phyloP scores from a whole-genome alignment of 2,113 vertebrate species.

The Progne subis region DNA sequence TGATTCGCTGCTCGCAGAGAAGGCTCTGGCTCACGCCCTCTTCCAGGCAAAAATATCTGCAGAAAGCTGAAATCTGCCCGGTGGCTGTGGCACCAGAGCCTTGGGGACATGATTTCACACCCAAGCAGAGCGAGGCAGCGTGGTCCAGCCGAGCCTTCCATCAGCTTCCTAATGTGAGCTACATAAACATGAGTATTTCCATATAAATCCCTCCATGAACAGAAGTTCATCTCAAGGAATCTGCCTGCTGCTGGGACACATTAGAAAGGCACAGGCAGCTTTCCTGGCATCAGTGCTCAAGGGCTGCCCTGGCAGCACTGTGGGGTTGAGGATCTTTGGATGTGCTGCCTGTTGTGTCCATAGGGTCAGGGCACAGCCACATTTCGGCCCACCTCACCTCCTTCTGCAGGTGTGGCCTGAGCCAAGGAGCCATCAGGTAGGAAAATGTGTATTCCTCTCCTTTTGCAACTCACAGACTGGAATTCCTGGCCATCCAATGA shows the following conservation, averaged over 20 bases:
- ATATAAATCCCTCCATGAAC: not conserved
- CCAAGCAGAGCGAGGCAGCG: fast-evolving
- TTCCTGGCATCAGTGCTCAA: not conserved
- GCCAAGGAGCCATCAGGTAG: not conserved
- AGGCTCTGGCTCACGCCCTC: not conserved
- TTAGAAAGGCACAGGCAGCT: not conserved
- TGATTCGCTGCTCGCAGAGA: not conserved
- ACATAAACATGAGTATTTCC: not conserved
- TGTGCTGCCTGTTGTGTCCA: not conserved
- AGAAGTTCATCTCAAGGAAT: not conserved
- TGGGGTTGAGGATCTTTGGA: not conserved
- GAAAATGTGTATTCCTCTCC: too few species aligned
- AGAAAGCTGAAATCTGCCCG: not conserved
- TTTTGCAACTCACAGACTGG: not conserved
- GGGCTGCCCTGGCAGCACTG: not conserved
- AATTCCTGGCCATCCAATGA: not conserved
- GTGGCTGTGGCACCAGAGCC: not conserved
- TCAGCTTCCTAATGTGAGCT: fast-evolving
- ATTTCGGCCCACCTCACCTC: not conserved
- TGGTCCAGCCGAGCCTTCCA: not conserved
- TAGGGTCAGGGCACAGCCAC: not conserved
- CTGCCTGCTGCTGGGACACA: not conserved
- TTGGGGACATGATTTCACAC: not conserved
- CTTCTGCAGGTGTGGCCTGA: not conserved
- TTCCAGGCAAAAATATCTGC: not conserved